Percentiles rank a stretch among this genome's conserved stretches.
phyloP scores from a whole-genome alignment of 2,888 invertebrate species.

The Eilema depressum region DNA sequence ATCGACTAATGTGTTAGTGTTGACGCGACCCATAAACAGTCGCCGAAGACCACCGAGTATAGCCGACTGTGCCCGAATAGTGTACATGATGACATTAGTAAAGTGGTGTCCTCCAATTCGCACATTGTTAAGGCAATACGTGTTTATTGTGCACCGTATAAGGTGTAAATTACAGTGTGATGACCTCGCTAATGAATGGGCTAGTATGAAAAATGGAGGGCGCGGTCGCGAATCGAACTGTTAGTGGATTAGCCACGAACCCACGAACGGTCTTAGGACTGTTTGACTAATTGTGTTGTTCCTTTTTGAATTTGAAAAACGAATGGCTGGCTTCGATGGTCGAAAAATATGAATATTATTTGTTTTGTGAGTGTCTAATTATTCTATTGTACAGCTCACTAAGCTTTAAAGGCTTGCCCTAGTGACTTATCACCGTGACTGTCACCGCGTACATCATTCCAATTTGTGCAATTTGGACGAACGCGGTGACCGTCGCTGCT shows the following conservation, averaged over 20 bases:
- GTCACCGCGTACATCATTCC: too few relatives aligned
- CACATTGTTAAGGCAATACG: constrained; percentile 63
- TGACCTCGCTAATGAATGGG: constrained; percentile 71
- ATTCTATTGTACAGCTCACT: too few relatives aligned
- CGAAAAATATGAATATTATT: not conserved
- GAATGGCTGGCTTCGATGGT: not conserved
- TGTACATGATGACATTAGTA: constrained; percentile 68
- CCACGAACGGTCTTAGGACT: constrained; percentile 49
- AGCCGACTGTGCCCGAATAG: constrained; percentile 22
- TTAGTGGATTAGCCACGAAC: constrained; percentile 74
- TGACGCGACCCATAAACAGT: constrained; percentile 50
- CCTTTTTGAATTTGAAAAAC: constrained; percentile 13
- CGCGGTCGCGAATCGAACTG: constrained; percentile 69
- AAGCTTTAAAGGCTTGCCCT: too few relatives aligned
- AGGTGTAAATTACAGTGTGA: constrained; percentile 69
- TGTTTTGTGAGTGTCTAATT: not conserved
- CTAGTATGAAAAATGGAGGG: constrained; percentile 78
- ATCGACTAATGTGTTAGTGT: constrained; percentile 73
- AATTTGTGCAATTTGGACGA: too few relatives aligned
- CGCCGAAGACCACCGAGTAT: constrained; percentile 30
- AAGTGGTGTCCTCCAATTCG: constrained; percentile 57
- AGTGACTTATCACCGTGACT: too few relatives aligned
- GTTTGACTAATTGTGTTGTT: constrained; percentile 20
- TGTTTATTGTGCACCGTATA: constrained; percentile 64
- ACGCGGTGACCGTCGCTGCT: too few relatives aligned